Conservation (phyloP, 2,113 vertebrate genomes). For the Pelecanus crispus region DNA sequence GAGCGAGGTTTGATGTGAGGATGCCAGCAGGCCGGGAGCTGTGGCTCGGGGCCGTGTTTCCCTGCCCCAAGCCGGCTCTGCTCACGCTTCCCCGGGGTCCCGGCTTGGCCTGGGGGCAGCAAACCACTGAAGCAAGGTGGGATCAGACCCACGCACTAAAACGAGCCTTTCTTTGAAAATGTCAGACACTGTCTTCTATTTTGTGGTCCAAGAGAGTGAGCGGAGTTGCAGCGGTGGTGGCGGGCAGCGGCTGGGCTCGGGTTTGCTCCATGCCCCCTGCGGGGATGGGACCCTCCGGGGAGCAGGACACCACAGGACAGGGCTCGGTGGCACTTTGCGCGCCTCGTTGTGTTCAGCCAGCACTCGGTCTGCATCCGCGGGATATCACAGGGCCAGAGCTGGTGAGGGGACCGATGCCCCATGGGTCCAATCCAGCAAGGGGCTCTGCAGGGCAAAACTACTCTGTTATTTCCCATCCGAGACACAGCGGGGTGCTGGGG, state of each 20-base stretch:
- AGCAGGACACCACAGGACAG: background rate
- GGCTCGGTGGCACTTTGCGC: background rate
- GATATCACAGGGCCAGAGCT: background rate
- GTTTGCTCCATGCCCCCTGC: rapidly evolving
- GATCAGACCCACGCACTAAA: background rate
- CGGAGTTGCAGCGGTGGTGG: rapidly evolving
- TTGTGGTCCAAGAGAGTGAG: background rate
- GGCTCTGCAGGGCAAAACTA: background rate
- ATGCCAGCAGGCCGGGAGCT: background rate
- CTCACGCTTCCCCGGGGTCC: background rate
- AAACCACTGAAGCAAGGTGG: background rate
- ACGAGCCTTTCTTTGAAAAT: rapidly evolving
- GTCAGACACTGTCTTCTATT: background rate
- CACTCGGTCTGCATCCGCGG: background rate
- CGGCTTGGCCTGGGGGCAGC: slow-evolving; percentile 5
- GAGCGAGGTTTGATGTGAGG: slow-evolving; percentile 30
- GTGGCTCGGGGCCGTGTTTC: background rate
- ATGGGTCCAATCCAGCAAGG: background rate
- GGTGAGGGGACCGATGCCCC: rapidly evolving
- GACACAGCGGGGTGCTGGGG: rapidly evolving
- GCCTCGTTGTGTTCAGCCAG: rapidly evolving
- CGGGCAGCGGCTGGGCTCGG: background rate
- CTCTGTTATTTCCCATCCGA: rapidly evolving
- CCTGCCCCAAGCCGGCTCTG: background rate
- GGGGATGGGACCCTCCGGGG: background rate